Percentiles rank a stretch among this genome's conserved stretches.
phyloP scores from a whole-genome alignment of 2,797 vertebrate genomes.

The Falco novaeseelandiae region DNA sequence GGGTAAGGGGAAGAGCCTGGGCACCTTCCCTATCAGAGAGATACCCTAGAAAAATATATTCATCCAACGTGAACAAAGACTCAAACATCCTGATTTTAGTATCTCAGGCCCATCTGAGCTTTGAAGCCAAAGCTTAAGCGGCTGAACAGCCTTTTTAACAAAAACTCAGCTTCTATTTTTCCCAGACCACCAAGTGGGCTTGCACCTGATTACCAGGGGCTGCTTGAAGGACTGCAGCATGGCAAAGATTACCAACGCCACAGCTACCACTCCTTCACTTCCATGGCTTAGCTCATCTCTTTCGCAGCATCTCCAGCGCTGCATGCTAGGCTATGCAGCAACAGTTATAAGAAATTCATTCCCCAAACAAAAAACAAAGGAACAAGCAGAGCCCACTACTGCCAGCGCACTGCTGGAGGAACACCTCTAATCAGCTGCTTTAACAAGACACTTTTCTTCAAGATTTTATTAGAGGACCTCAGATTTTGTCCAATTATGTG shows the following conservation, averaged over 20 bases:
- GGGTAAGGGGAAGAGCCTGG: background rate
- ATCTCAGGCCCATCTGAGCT: background rate
- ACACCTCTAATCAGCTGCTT: background rate
- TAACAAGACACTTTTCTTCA: background rate
- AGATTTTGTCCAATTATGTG: background rate
- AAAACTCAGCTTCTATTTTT: background rate
- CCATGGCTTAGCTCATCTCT: background rate
- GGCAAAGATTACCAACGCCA: background rate
- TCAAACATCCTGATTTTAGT: background rate
- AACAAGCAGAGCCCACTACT: background rate
- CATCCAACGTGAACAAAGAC: background rate
- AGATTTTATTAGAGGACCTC: background rate
- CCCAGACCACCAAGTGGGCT: background rate
- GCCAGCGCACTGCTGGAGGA: background rate
- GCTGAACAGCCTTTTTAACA: background rate
- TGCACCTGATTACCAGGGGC: background rate
- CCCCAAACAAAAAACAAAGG: background rate
- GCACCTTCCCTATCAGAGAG: background rate
- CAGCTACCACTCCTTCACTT: background rate
- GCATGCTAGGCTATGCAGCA: background rate
- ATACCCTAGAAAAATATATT: background rate
- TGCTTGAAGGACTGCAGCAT: background rate
- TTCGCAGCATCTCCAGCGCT: background rate
- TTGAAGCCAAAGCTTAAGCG: background rate
- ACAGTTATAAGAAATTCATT: background rate